Evolutionary conservation across 2,888 invertebrate species (phyloP).

Genomic region (Platypus cylindrus): DNA sequence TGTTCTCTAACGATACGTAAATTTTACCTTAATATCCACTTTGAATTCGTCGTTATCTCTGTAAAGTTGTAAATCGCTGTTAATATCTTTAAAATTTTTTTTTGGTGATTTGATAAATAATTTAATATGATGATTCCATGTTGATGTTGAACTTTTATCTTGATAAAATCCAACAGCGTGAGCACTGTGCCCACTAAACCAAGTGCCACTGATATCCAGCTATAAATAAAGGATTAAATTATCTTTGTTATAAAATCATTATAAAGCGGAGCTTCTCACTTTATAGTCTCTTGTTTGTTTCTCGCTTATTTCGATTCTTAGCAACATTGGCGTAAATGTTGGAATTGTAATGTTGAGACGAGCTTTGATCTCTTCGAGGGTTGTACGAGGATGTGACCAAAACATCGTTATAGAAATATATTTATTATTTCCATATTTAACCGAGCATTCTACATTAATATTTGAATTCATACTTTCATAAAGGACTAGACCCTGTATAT

Average conservation of each 20-base stretch:
- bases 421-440: constrained; percentile 46
- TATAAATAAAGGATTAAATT: no score
- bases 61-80: constrained; percentile 48
- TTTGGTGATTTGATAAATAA: constrained; percentile 56
- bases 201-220: constrained; percentile 60
- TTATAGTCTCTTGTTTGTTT: constrained; percentile 55
- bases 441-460: constrained; percentile 39
- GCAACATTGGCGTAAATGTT: constrained; percentile 54
- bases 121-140: constrained; percentile 51
- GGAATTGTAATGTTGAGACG: constrained; percentile 64
- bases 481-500: constrained; percentile 47
- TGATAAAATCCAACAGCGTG: constrained; percentile 59
- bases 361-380: constrained; percentile 53
- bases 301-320: constrained; percentile 53
- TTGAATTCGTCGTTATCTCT: constrained; percentile 56
- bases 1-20: no score
- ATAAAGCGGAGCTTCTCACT: constrained; percentile 36
- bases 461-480: constrained; percentile 40
- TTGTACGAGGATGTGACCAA: constrained; percentile 52
- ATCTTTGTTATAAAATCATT: no score
- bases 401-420: constrained; percentile 45
- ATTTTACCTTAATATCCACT: constrained; percentile 51
- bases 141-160: constrained; percentile 54
- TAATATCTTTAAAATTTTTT: constrained; percentile 60
- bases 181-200: constrained; percentile 69